Evolutionary conservation across 2,797 vertebrate genomes (phyloP), one percentile per base, ranked within the genome.

Genomic region (Coccyzus lansbergi): DNA sequence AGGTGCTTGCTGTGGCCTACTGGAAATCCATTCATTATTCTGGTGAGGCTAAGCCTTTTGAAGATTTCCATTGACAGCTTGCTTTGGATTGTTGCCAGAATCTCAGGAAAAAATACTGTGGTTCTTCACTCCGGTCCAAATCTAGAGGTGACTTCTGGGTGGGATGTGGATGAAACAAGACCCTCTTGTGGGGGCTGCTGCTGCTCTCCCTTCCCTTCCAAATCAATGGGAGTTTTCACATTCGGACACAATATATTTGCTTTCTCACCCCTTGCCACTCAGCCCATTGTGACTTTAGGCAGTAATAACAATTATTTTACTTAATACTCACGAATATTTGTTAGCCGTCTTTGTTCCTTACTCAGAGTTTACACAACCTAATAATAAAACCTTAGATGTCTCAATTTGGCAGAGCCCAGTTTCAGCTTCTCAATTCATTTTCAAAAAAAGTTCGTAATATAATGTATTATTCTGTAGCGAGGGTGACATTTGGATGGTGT

Each of bases 401-500:
- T 83, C 38, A 69, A 67, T 86, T 83, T 93, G 72, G 70, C 84
- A 90, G 55, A 67, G 9, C 4, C 28, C 19, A 28, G 58, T 70
- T 93, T 88, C 60, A 65, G 34, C 49, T 49, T 25, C 34, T 55
- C 83, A 46, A 52, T 84, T 82, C 2, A 72, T 71, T 53, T 58
- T 67, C 53, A 3, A 10, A 15, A 49, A 14, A 60, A 71, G 68
- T 71, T 84, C 76, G 20, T 88, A n/a, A 69, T 65, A 58, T 26
- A 94, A 77, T 89, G 53, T 83, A 69, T 92, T 92, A 75, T 65
- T 94, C 79, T 89, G 20, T 71, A 59, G 14, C 9, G 42, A 89
- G 53, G 48, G 20, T 92, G 76, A 92, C 69, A 81, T 95, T 94
- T 91, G 68, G 62, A 83, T 89, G 58, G 38, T 78, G 58, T 92